A percentile compares a stretch with the other conserved stretches of the same genome.
Evolutionary conservation across 2,888 invertebrate genomes (phyloP).

Genomic region (Clepsis dumicolana): DNA sequence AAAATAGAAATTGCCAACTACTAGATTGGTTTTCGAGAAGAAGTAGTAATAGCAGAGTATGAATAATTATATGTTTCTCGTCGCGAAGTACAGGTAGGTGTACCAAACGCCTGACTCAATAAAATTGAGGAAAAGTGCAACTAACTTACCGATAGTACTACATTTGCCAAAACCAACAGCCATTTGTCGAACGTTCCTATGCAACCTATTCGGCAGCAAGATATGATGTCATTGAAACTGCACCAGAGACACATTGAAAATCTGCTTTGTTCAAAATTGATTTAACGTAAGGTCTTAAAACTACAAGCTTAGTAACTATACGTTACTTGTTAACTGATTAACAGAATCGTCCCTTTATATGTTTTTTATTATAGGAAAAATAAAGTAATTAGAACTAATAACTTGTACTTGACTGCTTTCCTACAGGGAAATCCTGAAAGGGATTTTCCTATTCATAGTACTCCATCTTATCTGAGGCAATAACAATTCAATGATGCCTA

Average conservation of each 20-base stretch:
- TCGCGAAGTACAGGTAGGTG: no score
- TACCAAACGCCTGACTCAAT: no score
- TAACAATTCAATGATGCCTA: no score
- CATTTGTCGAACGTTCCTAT: not conserved
- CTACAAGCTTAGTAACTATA: constrained; percentile 2
- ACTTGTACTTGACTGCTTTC: not conserved
- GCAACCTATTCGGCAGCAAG: not conserved
- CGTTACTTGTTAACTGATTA: constrained; percentile 13
- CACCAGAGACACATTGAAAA: constrained; percentile 2
- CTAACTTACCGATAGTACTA: not conserved
- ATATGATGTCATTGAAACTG: not conserved
- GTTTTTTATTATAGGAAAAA: not conserved
- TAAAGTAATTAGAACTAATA: not conserved
- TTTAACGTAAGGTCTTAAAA: not conserved
- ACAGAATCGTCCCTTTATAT: not conserved
- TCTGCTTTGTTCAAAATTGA: not conserved
- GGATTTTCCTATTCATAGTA: not conserved
- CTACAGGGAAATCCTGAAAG: not conserved
- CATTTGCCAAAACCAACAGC: not conserved
- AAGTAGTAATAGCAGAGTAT: no score
- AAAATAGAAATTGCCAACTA: no score
- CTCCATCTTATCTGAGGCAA: not conserved
- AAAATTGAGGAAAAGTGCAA: no score
- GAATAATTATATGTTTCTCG: no score
- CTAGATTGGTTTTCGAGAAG: no score